Percentiles rank a stretch among this genome's conserved stretches.
Conservation (phyloP, 2,113 vertebrate genomes). For the Hassar affinis region DNA sequence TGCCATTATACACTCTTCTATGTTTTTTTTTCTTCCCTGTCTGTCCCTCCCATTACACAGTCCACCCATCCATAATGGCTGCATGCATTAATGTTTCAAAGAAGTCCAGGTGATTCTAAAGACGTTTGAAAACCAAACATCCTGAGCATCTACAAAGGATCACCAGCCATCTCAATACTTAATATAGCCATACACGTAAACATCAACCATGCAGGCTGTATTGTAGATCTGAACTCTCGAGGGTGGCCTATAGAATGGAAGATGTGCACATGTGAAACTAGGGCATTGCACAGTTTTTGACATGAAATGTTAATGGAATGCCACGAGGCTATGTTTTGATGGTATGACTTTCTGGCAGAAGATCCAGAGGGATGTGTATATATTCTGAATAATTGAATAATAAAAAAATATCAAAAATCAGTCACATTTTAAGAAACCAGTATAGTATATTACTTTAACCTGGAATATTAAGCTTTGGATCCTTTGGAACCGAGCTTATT, state of each 20-base stretch:
- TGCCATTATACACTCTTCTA: neutral
- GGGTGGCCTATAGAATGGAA: neutral
- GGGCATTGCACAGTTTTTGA: neutral
- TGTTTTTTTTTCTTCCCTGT: neutral
- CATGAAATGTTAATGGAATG: conserved; percentile 26
- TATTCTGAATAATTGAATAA: neutral
- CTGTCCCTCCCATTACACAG: neutral
- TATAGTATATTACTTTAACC: neutral
- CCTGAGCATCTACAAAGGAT: conserved; percentile 9
- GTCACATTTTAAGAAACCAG: neutral
- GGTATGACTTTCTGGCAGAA: conserved; percentile 4
- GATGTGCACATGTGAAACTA: conserved; percentile 1
- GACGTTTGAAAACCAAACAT: conserved; percentile 21
- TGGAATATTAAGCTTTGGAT: too few species aligned
- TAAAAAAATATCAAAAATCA: neutral
- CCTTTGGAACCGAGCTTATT: neutral
- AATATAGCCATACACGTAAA: neutral
- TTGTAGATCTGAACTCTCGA: neutral
- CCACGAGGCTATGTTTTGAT: neutral
- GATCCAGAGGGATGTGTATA: neutral
- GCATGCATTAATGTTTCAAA: conserved; percentile 51
- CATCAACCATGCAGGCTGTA: neutral
- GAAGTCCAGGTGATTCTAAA: neutral
- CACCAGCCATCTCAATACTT: neutral
- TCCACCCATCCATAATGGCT: conserved; percentile 20